Evolutionary conservation across 2,888 invertebrate genomes (phyloP), one percentile per base, ranked within the genome.

Genomic region (Autographa pulchrina): DNA sequence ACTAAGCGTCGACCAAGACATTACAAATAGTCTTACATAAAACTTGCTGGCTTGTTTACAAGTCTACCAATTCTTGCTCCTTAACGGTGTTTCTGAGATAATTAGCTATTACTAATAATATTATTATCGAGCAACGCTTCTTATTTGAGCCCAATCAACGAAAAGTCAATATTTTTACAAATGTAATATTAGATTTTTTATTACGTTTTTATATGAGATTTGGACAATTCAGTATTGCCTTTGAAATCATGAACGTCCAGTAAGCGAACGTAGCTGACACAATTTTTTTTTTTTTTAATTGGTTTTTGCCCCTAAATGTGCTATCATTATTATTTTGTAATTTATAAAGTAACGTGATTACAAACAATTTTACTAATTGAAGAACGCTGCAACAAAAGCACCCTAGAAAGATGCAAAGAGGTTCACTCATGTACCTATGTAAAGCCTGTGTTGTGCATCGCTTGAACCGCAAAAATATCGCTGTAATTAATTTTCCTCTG

Each of bases 41-140:
- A 18, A 25, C 63, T 43, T 31, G 18, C 11, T 4, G 48, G 59
- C 11, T 8, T 41, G 9, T 63, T 59, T 63, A 18, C 56, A 58
- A 43, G 63, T 41, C 2, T 54, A 18, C 11, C 25, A 41, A 68
- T 65, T 62, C 31, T 8, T n/a, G 58, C 31, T 56, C 31, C 41
- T 72, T 43, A 13, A 9, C 9, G 59, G n/a, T 38, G 59, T 60
- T 65, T 31, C 52, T 18, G 13, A 38, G 31, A 52, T 31, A 65
- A 65, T 69, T 43, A 58, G 59, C 59, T 67, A 79, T 68, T 62
- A 75, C 62, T 67, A 56, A 62, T 58, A n/a, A n/a, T 32, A 38
- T 65, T 32, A 80, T 65, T 70, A 75, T 62, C 58, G 32, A 62
- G 35, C 18, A 68, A 75, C 68, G 61, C 63, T 43, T 56, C 32